Base-by-base conservation (phyloP, 2,113 vertebrate species). In the Pitta sordida region DNA sequence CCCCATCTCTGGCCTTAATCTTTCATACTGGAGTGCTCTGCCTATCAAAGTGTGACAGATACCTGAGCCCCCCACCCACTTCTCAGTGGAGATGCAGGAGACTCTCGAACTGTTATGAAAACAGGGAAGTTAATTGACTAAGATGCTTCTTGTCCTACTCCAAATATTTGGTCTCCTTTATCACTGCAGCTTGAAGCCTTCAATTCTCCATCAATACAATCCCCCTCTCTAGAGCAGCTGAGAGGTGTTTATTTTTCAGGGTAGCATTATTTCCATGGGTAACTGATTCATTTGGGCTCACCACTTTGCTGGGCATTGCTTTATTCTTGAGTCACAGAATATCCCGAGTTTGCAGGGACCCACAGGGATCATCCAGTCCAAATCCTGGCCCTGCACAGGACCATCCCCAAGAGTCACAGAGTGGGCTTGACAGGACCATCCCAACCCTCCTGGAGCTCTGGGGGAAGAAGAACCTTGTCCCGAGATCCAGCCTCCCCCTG, bases 11-110 rank as follows among this genome's bases (percentile, higher is more conserved):
- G 92, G 77, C 83, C 95, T 95, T 96, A 90, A 83, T 95, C 95
- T 92, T 92, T 88, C 94, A 81, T 69, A 94, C 65, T 37, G 3
- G 86, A 93, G 89, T 65, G 96, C 52, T 86, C 91, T 93, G 91
- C 89, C 93, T 96, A 76, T 87, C 86, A 46, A 69, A 93, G 78
- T 62, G 91, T 94, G 94, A 48, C 91, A 94, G 89, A 87, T 78
- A 83, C 87, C 91, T n/a, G 71, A 84, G 59, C 83, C 96, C 94
- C 83, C 86, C 90, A 49, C 86, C 91, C 92, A 91, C 90, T 82
- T 83, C 69, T 91, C 95, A 75, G 0, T 3, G 60, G 46, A 86
- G 86, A 68, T 21, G 74, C 63, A 92, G 94, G 81, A 96, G 78
- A 83, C 58, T 92, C 89, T 89, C 86, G 94, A 85, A 86, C 77